Evolutionary conservation across 1,140 invertebrate species (phyloP).

Genomic region (Phthorimaea operculella): DNA sequence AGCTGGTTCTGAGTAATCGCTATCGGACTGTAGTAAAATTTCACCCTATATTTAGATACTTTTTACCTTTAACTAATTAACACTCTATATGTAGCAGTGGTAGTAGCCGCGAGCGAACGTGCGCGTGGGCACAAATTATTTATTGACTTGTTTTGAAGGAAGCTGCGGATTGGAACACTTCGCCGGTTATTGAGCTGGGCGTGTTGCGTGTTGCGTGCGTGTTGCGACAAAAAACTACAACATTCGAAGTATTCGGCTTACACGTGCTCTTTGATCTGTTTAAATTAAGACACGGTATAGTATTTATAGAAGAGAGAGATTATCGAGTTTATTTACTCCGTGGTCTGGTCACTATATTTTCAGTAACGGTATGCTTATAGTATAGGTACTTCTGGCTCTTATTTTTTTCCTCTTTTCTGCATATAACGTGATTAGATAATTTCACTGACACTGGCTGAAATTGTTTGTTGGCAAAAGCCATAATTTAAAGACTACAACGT

Average conservation of each 20-base stretch:
- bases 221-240: background rate
- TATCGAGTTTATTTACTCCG: background rate
- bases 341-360: too few relatives aligned
- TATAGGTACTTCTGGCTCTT: too few relatives aligned
- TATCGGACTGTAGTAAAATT: too few relatives aligned
- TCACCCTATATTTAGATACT: too few relatives aligned
- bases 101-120: background rate
- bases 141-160: slow-evolving; percentile 1
- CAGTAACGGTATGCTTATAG: too few relatives aligned
- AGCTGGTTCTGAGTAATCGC: too few relatives aligned
- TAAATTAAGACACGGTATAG: background rate
- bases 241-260: background rate
- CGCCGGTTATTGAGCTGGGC: background rate
- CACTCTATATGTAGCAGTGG: background rate
- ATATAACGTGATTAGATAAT: too few relatives aligned
- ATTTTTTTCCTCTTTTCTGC: too few relatives aligned
- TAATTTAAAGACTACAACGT: too few relatives aligned
- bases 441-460: too few relatives aligned
- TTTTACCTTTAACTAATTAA: too few relatives aligned
- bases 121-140: background rate
- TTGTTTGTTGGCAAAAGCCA: too few relatives aligned
- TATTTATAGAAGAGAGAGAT: background rate
- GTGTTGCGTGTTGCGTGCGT: background rate
- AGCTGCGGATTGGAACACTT: background rate
- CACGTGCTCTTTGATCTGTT: background rate